Evolutionary conservation across 2,888 invertebrate genomes (phyloP).

Genomic region (Phania funesta): DNA sequence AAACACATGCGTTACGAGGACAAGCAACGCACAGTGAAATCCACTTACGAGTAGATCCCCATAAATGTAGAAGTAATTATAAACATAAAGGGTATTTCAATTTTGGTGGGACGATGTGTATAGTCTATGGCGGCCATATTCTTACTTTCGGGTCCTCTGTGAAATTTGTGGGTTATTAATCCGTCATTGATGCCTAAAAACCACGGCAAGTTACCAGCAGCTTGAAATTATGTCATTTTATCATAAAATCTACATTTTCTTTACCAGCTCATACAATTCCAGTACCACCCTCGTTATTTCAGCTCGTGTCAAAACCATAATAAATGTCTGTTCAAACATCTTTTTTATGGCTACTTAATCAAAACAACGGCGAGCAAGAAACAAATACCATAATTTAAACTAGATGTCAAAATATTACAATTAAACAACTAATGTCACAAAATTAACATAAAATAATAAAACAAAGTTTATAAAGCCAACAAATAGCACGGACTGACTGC

Average conservation of each 20-base stretch:
- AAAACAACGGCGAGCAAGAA: neutral
- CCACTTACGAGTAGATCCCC: neutral
- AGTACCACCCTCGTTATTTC: neutral
- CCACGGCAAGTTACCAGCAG: too few relatives aligned
- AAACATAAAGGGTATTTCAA: neutral
- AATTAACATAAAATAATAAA: constrained; percentile 8
- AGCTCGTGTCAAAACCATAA: neutral
- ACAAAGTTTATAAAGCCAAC: too few relatives aligned
- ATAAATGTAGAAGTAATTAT: neutral
- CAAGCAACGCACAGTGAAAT: neutral
- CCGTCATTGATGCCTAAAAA: too few relatives aligned
- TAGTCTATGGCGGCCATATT: too few relatives aligned
- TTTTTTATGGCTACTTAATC: neutral
- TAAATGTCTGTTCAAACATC: neutral
- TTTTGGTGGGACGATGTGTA: too few relatives aligned
- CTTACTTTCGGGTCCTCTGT: too few relatives aligned
- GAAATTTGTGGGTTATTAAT: too few relatives aligned
- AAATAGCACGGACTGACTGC: too few relatives aligned
- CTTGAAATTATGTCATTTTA: too few relatives aligned
- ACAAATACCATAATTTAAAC: neutral
- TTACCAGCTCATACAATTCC: too few relatives aligned
- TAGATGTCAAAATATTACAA: constrained; percentile 27
- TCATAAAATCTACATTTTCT: too few relatives aligned
- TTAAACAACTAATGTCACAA: neutral
- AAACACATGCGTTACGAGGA: neutral